Base-by-base conservation (phyloP, 2,113 vertebrate genomes). In the Toxotes chatareus region DNA sequence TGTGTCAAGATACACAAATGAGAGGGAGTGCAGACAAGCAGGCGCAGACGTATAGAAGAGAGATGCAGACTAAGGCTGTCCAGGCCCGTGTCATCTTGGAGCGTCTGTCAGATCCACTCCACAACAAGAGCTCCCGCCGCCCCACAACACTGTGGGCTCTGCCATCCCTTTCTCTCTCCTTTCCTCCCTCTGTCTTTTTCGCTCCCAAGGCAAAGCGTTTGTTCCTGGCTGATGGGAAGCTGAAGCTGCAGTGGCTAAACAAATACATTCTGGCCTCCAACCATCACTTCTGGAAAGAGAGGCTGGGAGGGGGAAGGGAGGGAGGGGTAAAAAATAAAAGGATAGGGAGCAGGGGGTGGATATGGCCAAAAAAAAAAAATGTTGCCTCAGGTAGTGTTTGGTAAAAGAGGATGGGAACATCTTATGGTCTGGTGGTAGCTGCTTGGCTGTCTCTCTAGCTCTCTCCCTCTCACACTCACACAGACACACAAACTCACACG, bases 101-200 rank as follows among this genome's bases (percentile, higher is more conserved):
- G 91, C 88, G 83, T 91, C 91, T 94, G 93, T 94, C 93, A 93
- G 90, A 92, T 93, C 86, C 82, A 91, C 86, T 94, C 85, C 88
- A 79, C 88, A 85, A 86, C 87, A 83, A 88, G 82, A 90, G 84
- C 88, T 88, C 86, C 72, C 69, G 40, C 80, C 77, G 60, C 70
- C 79, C 61, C 47, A 62, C 73, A 84, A 83, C 80, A 82, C 84
- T 77, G 88, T 76, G 72, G 87, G 88, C 86, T 86, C 80, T 80
- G 65, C 79, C 84, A 83, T 76, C 76, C 42, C 21, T 23, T n/a
- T 7, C 70, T 13, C 16, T 7, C 47, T 27, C 53, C 71, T 21
- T 13, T 38, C 67, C 77, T 83, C 32, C 27, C 73, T 78, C 76
- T 60, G 65, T 80, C 79, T 79, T 83, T 57, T 86, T 75, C 49